These are phyloP conservation scores for Myrmophylax atrothorax DNA, from an alignment of 2,113 vertebrate species.

Conservation along the genomic window DNA sequence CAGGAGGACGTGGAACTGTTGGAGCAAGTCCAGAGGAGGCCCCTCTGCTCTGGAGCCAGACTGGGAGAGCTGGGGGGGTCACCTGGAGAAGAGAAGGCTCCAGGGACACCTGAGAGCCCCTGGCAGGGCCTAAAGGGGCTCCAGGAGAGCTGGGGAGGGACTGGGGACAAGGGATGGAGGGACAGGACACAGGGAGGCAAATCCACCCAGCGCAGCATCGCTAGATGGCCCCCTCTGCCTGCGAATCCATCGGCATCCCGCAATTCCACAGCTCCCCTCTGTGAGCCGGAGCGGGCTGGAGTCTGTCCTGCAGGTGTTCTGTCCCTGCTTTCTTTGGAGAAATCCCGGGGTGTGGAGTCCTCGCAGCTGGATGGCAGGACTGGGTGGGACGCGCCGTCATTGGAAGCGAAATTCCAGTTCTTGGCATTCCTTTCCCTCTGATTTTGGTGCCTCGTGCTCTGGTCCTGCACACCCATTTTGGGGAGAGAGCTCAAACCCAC, in stretches of 20 bases:
- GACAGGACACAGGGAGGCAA: neutral
- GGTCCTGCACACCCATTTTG: neutral
- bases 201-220: neutral
- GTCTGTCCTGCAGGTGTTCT: accelerated
- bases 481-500: neutral
- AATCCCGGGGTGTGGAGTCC: neutral
- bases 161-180: neutral
- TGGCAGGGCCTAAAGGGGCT: neutral
- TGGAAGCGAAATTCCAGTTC: neutral
- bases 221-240: slow-evolving; percentile 68
- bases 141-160: neutral
- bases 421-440: neutral
- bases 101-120: neutral
- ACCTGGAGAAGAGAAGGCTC: accelerated
- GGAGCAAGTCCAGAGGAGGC: no score
- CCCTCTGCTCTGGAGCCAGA: neutral
- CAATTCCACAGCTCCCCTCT: neutral
- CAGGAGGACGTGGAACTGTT: no score
- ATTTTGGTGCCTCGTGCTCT: neutral
- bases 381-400: neutral
- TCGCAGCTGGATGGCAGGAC: accelerated
- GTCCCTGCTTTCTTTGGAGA: neutral
- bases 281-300: accelerated
- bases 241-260: neutral
- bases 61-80: neutral